A percentile compares a stretch with the other conserved stretches of the same genome.
Evolutionary conservation across 1,140 invertebrate species (phyloP).

Genomic region (Trachymyrmex cornetzi): DNA sequence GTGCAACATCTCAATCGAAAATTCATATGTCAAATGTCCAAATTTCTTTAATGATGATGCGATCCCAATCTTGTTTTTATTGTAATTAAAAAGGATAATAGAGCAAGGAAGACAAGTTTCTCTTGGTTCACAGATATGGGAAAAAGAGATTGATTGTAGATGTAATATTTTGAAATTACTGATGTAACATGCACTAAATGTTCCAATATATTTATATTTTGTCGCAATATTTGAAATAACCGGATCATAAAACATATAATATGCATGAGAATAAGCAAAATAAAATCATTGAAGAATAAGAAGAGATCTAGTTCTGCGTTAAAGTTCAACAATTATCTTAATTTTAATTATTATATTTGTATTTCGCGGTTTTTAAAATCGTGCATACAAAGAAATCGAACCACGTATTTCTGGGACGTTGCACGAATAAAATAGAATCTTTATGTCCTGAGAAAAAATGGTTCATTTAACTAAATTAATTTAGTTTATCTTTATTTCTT

Average conservation of each 20-base stretch:
- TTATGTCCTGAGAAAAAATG: background rate
- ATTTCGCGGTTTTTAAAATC: background rate
- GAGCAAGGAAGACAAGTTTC: background rate
- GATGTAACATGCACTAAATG: conserved; percentile 4
- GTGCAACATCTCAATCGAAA: conserved; percentile 11
- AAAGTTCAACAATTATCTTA: background rate
- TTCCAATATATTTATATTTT: background rate
- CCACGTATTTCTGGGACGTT: background rate
- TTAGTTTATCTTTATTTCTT: no score
- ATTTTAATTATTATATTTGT: background rate
- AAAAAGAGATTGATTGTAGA: background rate
- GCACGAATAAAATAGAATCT: background rate
- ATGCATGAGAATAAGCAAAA: background rate
- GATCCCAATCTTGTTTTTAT: background rate
- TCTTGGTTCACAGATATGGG: background rate
- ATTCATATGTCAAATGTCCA: background rate
- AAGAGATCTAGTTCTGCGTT: background rate
- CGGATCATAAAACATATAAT: background rate
- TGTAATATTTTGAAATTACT: background rate
- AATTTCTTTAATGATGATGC: background rate
- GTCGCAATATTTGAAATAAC: background rate
- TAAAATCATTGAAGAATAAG: conserved; percentile 1
- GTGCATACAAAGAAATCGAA: background rate
- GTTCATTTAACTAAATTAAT: no score
- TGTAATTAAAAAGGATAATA: background rate